Percentiles rank a stretch among this genome's conserved stretches.
Evolutionary conservation across 1,140 invertebrate genomes (phyloP).

Genomic region (Cherax quadricarinatus): DNA sequence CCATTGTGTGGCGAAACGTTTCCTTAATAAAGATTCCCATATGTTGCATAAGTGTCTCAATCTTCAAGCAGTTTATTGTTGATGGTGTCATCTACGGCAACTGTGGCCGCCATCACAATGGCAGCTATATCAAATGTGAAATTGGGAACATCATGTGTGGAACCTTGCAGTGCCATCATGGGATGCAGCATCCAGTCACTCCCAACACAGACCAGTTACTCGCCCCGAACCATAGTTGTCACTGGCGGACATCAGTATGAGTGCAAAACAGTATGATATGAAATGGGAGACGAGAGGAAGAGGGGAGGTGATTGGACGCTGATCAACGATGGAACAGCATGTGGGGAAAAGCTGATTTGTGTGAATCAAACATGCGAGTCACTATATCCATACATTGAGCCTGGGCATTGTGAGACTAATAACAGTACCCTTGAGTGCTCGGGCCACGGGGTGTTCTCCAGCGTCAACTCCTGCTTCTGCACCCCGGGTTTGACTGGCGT

Average conservation of each 20-base stretch:
- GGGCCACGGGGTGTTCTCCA: constrained; percentile 95
- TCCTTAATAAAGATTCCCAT: no score
- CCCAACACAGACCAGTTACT: no score
- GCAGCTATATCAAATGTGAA: constrained; percentile 91
- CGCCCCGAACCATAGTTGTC: no score
- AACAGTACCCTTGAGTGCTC: constrained; percentile 93
- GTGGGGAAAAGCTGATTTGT: constrained; percentile 92
- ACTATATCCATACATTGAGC: constrained; percentile 88
- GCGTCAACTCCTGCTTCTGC: constrained; percentile 94
- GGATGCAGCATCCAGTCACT: no score
- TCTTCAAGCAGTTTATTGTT: constrained; percentile 94
- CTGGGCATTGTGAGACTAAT: constrained; percentile 92
- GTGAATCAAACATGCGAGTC: constrained; percentile 94
- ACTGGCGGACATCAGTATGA: no score
- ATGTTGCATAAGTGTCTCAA: no score
- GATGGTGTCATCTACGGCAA: constrained; percentile 95
- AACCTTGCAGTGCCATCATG: no score
- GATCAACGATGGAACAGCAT: constrained; percentile 93
- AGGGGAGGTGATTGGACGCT: constrained; percentile 78
- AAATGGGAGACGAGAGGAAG: constrained; percentile 72
- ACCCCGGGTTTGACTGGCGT: constrained; percentile 90
- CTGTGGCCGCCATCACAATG: constrained; percentile 88
- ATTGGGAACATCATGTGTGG: no score
- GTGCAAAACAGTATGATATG: constrained; percentile 83
- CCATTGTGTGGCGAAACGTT: no score